Base-by-base conservation (phyloP, 2,888 invertebrate species). In the Drosophila yooni region DNA sequence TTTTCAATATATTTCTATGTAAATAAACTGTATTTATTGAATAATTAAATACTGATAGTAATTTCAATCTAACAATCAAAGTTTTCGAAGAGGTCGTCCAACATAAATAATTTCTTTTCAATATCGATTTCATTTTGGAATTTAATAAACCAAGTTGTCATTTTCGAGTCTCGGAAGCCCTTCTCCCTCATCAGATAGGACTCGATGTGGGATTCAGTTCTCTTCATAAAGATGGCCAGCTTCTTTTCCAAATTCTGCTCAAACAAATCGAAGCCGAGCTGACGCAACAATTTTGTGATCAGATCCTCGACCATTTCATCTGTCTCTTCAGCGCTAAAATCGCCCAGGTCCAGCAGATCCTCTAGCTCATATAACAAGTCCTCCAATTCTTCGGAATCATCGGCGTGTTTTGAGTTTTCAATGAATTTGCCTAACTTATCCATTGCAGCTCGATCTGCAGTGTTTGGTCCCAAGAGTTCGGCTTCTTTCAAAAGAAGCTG, bases 401-500 rank as follows among this genome's bases (percentile, higher is more conserved):
- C 48, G 3, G 52, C 46, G 1, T 59, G 40, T 10, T 33, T 62
- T 6, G 58, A 59, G 10, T 21, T 46, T 1, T 59, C 64, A 25
- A 78, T 56, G 7, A 78, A 68, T 2, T 58, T 50, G 15, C n/a
- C 4, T 6, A 79, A 36, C 4, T 7, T 38, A 0, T 56, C 56
- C 27, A 78, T 34, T 0, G 34, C n/a, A 10, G 8, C 4, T 10
- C 52, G 63, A 18, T 71, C 65, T 3, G 48, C 25, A 15, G 72
- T 58, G 15, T 18, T 54, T 0, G 65, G 64, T 3, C 61, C 40
- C 21, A 74, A 6, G 10, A 18, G 15, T n/a, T 70, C 65, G 0
- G 76, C 83, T 34, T 79, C 70, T 6, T 70, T 57, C 10, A 83
- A 11, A 2, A 83, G 63, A 0, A 50, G 43, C 57, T 82, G 76